phyloP scores from a whole-genome alignment of 2,797 vertebrate species.

The Antennarius maculatus region DNA sequence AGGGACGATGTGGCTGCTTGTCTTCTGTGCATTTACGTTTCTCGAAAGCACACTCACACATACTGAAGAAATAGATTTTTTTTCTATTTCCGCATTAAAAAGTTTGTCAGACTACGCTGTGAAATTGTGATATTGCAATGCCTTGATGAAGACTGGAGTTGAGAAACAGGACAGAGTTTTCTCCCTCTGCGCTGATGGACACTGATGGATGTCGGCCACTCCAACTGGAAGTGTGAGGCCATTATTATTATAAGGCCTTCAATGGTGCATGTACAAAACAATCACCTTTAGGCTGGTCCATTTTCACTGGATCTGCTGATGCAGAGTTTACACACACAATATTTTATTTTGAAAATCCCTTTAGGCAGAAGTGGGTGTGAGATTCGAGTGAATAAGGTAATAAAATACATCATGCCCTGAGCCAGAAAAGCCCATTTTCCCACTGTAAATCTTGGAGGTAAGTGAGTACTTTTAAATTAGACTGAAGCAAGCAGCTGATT shows the following conservation, averaged over 20 bases:
- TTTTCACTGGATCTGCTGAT: conserved; percentile 14
- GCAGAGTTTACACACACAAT: conserved; percentile 6
- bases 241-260: too few species aligned
- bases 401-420: neutral
- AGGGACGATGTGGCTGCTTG: conserved; percentile 38
- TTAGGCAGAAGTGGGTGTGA: conserved; percentile 24
- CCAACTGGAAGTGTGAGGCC: neutral
- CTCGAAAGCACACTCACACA: conserved; percentile 51
- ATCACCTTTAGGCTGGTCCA: too few species aligned
- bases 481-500: conserved; percentile 33
- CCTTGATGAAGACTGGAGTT: conserved; percentile 1
- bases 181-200: conserved; percentile 6
- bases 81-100: conserved; percentile 28
- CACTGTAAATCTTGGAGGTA: conserved; percentile 8
- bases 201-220: neutral
- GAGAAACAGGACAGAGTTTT: neutral
- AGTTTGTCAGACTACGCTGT: conserved; percentile 15
- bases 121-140: conserved; percentile 8
- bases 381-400: conserved; percentile 29
- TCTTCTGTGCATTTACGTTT: conserved; percentile 40
- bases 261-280: too few species aligned
- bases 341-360: conserved; percentile 31
- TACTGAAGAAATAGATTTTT: conserved; percentile 39
- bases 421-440: conserved; percentile 2
- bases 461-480: conserved; percentile 38